Base-by-base conservation (phyloP, 2,888 invertebrate species). In the Ceratothoa steindachneri region DNA sequence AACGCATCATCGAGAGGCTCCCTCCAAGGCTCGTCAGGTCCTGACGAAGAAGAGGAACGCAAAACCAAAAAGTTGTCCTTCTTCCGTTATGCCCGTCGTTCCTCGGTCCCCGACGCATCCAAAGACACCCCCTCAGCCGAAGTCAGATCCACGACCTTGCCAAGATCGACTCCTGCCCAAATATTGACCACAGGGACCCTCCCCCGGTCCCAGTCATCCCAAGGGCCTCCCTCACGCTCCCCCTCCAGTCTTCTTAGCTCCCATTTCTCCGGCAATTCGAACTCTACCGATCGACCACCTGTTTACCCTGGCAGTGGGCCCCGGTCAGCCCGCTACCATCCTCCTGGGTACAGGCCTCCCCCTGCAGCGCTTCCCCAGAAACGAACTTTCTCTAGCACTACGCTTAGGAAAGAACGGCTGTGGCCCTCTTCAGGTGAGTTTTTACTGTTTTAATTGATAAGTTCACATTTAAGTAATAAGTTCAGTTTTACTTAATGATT, bases 1-100 rank as follows among this genome's bases (percentile, higher is more conserved):
- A 76, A 79, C 41, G 75, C 77, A 19, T 74, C 73, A n/a, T 77
- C 80, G 24, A 67, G 75, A 28, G 73, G 75, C 28, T 77, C 77
- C 68, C 72, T 77, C 19, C 75, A 77, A 31, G 77, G 74, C 15
- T 75, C 73, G 30, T 77, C 77, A 15, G 79, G 79, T 19, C 79
- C 79, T 7, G 79, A 79, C 15, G 79, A 79, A 71, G 79, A 79
- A 24, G 79, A 79, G 15, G 75, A 79, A 30, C 76, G 76, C 30
- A 76, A 76, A 19, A 69, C 73, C 15, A 79, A 79, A 31, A 76
- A 75, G 60, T 52, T 75, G n/a, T 76, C 71, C 41, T 79, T 79
- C 65, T 79, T 79, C 74, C 76, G 79, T 9, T 79, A 79, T 27
- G 74, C 74, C 1, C 52, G 79, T 19, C 55, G 79, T 66, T 79